A percentile compares a stretch with the other conserved stretches of the same genome.
phyloP scores from a whole-genome alignment of 1,140 invertebrate species.

The Sminthurides bifidus region DNA sequence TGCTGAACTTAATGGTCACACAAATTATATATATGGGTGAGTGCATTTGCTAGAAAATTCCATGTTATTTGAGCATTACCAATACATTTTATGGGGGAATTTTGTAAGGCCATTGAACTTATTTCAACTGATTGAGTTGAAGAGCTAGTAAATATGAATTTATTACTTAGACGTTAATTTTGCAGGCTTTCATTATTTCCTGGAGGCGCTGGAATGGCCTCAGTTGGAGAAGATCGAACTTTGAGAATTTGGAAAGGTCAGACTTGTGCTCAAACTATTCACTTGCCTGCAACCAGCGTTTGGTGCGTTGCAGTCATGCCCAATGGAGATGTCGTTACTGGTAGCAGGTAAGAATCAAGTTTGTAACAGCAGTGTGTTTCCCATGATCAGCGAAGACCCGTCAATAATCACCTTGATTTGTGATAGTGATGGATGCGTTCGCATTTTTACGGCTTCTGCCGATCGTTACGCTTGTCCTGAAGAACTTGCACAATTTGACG shows the following conservation, averaged over 20 bases:
- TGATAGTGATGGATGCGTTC: conserved; percentile 66
- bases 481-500: conserved; percentile 48
- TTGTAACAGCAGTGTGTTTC: neutral
- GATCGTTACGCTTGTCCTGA: conserved; percentile 52
- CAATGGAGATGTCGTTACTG: conserved; percentile 85
- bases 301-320: conserved; percentile 70
- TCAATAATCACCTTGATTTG: neutral
- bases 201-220: conserved; percentile 50
- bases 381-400: neutral
- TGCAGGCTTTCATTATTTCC: conserved; percentile 49
- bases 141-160: neutral
- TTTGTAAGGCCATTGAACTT: neutral
- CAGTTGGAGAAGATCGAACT: conserved; percentile 76
- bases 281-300: conserved; percentile 70
- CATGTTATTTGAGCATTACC: neutral
- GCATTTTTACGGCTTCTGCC: conserved; percentile 66
- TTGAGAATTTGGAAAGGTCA: conserved; percentile 67
- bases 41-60: neutral
- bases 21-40: conserved; percentile 48
- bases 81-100: neutral
- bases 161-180: neutral
- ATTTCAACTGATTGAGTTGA: too few relatives aligned
- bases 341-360: conserved; percentile 46
- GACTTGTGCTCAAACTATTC: conserved; percentile 55
- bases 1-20: conserved; percentile 64